Percentiles rank a stretch among this genome's conserved stretches.
Evolutionary conservation across 2,888 invertebrate species (phyloP).

Genomic region (Corbicula japonica): DNA sequence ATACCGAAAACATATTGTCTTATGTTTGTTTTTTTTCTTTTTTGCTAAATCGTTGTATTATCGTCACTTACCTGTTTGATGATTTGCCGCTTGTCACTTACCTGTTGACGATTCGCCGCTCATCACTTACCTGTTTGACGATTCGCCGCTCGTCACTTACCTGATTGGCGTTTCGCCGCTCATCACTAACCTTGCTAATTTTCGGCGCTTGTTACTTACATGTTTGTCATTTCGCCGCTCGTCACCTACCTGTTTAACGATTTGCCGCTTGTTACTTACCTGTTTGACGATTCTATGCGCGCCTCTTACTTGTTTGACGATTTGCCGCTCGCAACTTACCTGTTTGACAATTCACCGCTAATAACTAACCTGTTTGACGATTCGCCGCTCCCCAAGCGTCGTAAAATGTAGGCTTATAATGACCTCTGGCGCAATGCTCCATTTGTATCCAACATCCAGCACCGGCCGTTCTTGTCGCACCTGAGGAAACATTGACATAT

Average conservation of each 20-base stretch:
- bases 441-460: constrained; percentile 76
- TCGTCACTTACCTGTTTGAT: background rate
- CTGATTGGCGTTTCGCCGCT: too few species aligned
- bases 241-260: too few species aligned
- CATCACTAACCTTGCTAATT: constrained; percentile 20
- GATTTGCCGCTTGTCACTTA: too few species aligned
- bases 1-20: background rate
- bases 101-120: too few species aligned
- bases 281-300: too few species aligned
- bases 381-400: constrained; percentile 71
- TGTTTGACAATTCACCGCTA: too few species aligned
- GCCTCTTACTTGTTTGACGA: too few species aligned
- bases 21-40: background rate
- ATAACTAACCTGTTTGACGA: constrained; percentile 59
- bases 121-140: constrained; percentile 21
- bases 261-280: too few species aligned
- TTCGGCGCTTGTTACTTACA: too few species aligned
- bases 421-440: constrained; percentile 59
- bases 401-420: constrained; percentile 62
- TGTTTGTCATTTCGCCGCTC: too few species aligned
- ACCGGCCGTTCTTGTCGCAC: constrained; percentile 65
- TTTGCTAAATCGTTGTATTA: background rate
- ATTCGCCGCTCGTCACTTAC: background rate
- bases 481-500: too few species aligned
- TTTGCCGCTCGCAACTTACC: too few species aligned